Percentiles rank a stretch among this genome's conserved stretches.
phyloP scores from a whole-genome alignment of 2,797 vertebrate species.

The Rhinoraja longicauda region DNA sequence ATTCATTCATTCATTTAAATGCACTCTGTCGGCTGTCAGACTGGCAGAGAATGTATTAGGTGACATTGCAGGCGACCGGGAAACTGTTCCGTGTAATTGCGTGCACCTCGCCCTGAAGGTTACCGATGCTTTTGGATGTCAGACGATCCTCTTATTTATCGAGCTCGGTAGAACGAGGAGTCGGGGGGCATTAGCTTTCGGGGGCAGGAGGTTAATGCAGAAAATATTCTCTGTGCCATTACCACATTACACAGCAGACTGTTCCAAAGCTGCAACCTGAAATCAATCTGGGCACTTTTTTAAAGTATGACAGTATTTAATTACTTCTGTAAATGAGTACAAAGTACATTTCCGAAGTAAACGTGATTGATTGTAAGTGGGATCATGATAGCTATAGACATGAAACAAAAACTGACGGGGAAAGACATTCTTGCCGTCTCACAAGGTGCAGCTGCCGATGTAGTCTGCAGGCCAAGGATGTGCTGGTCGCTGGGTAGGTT shows the following conservation, averaged over 20 bases:
- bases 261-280: background rate
- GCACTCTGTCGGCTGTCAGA: conserved; percentile 15
- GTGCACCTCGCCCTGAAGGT: conserved; percentile 45
- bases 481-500: no score
- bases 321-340: background rate
- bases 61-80: conserved; percentile 40
- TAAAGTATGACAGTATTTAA: background rate
- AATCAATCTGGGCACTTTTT: background rate
- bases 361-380: background rate
- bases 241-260: conserved; percentile 47
- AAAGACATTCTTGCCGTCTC: no score
- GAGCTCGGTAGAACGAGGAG: conserved; percentile 65
- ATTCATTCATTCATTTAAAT: background rate
- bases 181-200: conserved; percentile 72
- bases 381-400: background rate
- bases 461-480: no score
- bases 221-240: conserved; percentile 53
- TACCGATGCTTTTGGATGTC: conserved; percentile 46
- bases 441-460: no score
- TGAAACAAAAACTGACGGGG: background rate
- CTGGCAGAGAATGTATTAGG: conserved; percentile 41
- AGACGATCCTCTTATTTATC: conserved; percentile 57
- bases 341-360: background rate
- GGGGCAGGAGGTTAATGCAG: conserved; percentile 74
- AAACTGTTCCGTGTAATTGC: conserved; percentile 43